A percentile compares a stretch with the other conserved stretches of the same genome.
Evolutionary conservation across 2,888 invertebrate genomes (phyloP).

Genomic region (Augiades crinisus): DNA sequence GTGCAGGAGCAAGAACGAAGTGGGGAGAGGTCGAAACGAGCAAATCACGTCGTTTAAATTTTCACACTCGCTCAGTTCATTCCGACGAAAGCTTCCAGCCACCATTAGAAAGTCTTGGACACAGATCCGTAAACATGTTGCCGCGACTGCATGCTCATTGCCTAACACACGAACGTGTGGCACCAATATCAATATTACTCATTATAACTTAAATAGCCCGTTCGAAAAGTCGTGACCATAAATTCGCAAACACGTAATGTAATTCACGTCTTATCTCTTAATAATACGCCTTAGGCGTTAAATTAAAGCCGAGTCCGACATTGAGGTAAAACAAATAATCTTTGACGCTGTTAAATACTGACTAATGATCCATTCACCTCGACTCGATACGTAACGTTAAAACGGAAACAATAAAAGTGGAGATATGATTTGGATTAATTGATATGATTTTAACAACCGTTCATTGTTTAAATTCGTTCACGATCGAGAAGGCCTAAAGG

Average conservation of each 20-base stretch:
- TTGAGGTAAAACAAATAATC: neutral
- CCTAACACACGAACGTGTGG: conserved; percentile 9
- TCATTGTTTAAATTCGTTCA: conserved; percentile 53
- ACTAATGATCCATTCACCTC: neutral
- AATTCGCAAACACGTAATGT: conserved; percentile 7
- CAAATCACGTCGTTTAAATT: conserved; percentile 15
- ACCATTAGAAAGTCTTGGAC: conserved; percentile 16
- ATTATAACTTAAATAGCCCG: conserved; percentile 6
- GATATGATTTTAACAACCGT: neutral
- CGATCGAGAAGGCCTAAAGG: conserved; percentile 51
- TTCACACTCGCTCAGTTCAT: conserved; percentile 6
- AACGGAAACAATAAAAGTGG: too few relatives aligned
- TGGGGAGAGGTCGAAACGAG: conserved; percentile 9
- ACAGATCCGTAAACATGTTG: conserved; percentile 9
- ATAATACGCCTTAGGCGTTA: neutral
- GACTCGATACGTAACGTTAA: too few relatives aligned
- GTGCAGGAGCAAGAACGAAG: neutral
- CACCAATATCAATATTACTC: conserved; percentile 5
- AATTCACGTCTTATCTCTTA: conserved; percentile 4
- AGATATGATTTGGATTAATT: neutral
- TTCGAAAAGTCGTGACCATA: conserved; percentile 2
- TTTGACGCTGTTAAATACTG: neutral
- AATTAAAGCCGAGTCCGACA: neutral
- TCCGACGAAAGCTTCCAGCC: conserved; percentile 12
- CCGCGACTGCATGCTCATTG: neutral